These are phyloP conservation scores for Rhinogobio ventralis DNA, from an alignment of 2,797 vertebrate genomes.

Conservation along the genomic window DNA sequence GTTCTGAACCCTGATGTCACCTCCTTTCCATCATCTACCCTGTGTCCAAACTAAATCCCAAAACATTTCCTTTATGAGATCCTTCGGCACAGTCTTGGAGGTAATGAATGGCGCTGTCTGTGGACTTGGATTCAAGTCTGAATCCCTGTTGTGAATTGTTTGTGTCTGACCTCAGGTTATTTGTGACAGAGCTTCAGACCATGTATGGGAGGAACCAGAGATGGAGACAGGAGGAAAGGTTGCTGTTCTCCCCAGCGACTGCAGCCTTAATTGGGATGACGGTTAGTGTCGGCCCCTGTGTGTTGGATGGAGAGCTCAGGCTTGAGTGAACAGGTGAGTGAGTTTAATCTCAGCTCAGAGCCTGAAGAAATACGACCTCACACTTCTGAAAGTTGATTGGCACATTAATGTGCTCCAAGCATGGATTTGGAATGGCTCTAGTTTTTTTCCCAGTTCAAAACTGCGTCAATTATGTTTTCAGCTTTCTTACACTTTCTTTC, in stretches of 20 bases:
- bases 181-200: conserved; percentile 41
- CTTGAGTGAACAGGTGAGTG: conserved; percentile 54
- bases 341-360: conserved; percentile 49
- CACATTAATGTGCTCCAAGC: conserved; percentile 42
- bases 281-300: conserved; percentile 41
- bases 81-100: conserved; percentile 25
- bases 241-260: conserved; percentile 44
- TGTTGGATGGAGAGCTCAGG: conserved; percentile 51
- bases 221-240: conserved; percentile 16
- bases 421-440: conserved; percentile 16
- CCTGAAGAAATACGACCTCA: conserved; percentile 26
- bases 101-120: conserved; percentile 42
- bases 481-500: neutral
- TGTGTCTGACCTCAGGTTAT: conserved; percentile 42
- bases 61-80: conserved; percentile 27
- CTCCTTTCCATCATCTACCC: conserved; percentile 21
- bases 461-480: neutral
- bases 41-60: conserved; percentile 26
- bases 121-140: conserved; percentile 33
- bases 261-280: conserved; percentile 51
- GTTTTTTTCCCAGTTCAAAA: neutral
- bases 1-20: conserved; percentile 19
- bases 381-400: conserved; percentile 39
- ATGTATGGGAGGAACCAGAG: conserved; percentile 24
- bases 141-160: conserved; percentile 44